Conservation (phyloP, 2,888 invertebrate genomes). For the Caenorhabditis sp. region DNA sequence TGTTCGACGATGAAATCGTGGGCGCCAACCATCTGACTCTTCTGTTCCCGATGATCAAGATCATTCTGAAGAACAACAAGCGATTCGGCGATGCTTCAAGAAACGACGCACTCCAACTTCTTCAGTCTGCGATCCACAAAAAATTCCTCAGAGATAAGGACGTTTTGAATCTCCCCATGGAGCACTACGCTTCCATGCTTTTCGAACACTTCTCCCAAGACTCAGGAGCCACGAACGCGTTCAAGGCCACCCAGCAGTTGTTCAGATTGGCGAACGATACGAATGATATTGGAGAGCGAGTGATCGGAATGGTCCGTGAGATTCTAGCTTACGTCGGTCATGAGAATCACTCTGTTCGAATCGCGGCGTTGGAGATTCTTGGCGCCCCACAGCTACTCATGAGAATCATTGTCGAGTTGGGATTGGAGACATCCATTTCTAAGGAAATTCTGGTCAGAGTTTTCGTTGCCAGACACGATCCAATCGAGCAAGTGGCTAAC, state of each 20-base stretch:
- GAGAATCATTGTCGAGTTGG: slow-evolving; percentile 68
- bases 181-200: slow-evolving; percentile 70
- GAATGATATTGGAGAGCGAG: slow-evolving; percentile 67
- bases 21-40: slow-evolving; percentile 73
- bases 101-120: slow-evolving; percentile 61
- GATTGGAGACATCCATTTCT: slow-evolving; percentile 51
- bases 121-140: slow-evolving; percentile 68
- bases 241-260: slow-evolving; percentile 65
- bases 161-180: slow-evolving; percentile 72
- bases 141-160: slow-evolving; percentile 70
- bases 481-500: slow-evolving; percentile 61
- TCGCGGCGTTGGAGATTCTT: slow-evolving; percentile 65
- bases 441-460: slow-evolving; percentile 66
- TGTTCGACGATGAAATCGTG: slow-evolving; percentile 72
- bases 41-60: slow-evolving; percentile 69
- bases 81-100: slow-evolving; percentile 46
- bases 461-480: slow-evolving; percentile 65
- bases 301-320: slow-evolving; percentile 67
- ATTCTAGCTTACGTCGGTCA: slow-evolving; percentile 65
- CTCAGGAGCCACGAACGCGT: slow-evolving; percentile 35
- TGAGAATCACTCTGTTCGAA: slow-evolving; percentile 66
- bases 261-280: slow-evolving; percentile 71
- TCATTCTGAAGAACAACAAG: slow-evolving; percentile 52
- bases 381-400: slow-evolving; percentile 70
- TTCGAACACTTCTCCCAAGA: slow-evolving; percentile 62